Base-by-base conservation (phyloP, 2,888 invertebrate species). In the Caenorhabditis auriculariae region DNA sequence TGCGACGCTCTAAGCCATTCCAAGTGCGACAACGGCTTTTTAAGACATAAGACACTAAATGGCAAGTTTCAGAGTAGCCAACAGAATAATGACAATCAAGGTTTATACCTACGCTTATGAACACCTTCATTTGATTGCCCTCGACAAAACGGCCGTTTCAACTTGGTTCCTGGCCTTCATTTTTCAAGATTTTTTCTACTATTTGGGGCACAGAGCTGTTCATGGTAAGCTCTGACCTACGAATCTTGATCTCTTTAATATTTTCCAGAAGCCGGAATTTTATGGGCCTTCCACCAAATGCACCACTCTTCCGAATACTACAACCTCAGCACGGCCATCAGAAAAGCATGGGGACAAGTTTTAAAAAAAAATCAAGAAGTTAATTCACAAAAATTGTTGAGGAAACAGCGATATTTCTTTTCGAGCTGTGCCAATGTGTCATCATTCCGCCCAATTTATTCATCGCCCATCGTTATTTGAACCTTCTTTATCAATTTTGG, bases 401-500 rank as follows among this genome's bases (percentile, higher is more conserved):
- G n/a, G 68, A 74, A 21, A 15, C 67, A 24, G 59, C 52, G n/a
- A 53, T 68, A 27, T 50, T 76, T 76, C 52, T 81, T 0, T 82
- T 83, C 64, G 82, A 83, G 44, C 49, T 83, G 19, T 79, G 82
- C 0, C 83, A 90, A 74, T 89, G 90, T 0, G 78, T 90, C 49
- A 85, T 88, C 48, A 87, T 91, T 39, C 90, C 91, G 0, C 90
- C 91, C 3, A 75, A 78, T 2, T 57, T 80, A 23, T 88, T 90
- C 81, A 84, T 91, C 67, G 88, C 89, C 61, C 92, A 93, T 78
- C 88, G 89, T 72, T 90, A 91, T 82, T 88, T 93, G 83, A 91
- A 90, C 83, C 85, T 91, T 62, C 85, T 93, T 39, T 92, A 90
- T 84, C 92, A 93, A 86, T 90, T 91, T 82, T 93, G 91, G 91